phyloP scores from a whole-genome alignment of 1,140 invertebrate genomes.

The Drosophila jambulina region DNA sequence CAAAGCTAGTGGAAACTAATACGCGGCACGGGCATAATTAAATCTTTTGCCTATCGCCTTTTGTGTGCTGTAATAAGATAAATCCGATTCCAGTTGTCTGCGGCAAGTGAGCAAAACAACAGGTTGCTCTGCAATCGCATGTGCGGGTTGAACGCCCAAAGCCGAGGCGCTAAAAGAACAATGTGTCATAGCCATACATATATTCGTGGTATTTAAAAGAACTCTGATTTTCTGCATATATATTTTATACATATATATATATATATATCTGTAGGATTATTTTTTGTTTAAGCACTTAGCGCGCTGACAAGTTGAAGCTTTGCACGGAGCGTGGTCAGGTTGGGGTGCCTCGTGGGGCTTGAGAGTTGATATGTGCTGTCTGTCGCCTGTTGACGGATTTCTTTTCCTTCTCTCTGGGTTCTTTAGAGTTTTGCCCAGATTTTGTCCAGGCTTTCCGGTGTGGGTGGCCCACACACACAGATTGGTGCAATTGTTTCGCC shows the following conservation, averaged over 20 bases:
- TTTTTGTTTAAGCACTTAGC: conserved; percentile 68
- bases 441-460: conserved; percentile 48
- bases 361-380: conserved; percentile 73
- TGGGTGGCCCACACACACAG: conserved; percentile 65
- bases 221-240: conserved; percentile 20
- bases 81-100: conserved; percentile 63
- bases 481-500: conserved; percentile 72
- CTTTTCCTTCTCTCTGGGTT: conserved; percentile 38
- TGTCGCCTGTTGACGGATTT: conserved; percentile 59
- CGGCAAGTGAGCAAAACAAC: conserved; percentile 54
- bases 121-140: conserved; percentile 53
- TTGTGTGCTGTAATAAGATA: conserved; percentile 75
- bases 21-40: conserved; percentile 70
- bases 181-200: conserved; percentile 55
- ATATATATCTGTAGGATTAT: conserved; percentile 11
- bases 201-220: conserved; percentile 60
- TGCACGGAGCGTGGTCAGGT: conserved; percentile 60
- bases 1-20: conserved; percentile 53
- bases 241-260: conserved; percentile 9
- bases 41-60: conserved; percentile 66
- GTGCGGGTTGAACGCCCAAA: conserved; percentile 77
- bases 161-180: conserved; percentile 69
- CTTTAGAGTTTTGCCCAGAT: conserved; percentile 30
- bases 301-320: conserved; percentile 80
- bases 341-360: conserved; percentile 58